Conservation (phyloP, 1,140 invertebrate genomes). For the Bombus fervidus region DNA sequence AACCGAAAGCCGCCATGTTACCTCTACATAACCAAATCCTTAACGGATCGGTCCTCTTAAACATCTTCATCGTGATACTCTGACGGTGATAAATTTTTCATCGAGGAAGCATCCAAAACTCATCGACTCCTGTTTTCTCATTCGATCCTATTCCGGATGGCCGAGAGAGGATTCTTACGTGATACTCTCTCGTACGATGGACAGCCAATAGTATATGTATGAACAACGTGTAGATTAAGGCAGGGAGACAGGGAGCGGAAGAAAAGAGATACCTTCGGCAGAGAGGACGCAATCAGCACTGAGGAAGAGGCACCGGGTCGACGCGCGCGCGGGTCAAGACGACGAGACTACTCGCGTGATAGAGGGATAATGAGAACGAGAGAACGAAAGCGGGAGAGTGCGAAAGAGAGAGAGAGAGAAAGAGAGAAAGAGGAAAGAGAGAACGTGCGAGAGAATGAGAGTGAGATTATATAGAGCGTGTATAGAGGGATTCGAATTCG, state of each 20-base stretch:
- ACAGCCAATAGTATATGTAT: too few species aligned
- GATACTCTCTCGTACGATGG: too few species aligned
- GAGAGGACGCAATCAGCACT: too few species aligned
- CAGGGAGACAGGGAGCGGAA: constrained; percentile 14
- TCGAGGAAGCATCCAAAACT: background rate
- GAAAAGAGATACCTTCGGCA: background rate
- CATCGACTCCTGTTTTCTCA: constrained; percentile 24
- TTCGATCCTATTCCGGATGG: constrained; percentile 17
- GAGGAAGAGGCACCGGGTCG: background rate
- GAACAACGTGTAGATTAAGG: background rate
- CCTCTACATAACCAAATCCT: background rate
- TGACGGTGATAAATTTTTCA: too few species aligned
- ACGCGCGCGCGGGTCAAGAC: background rate
- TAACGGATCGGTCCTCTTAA: too few species aligned
- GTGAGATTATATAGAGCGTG: background rate
- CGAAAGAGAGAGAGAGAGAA: background rate
- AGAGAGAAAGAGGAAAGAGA: background rate
- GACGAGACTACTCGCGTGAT: background rate
- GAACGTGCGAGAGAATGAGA: constrained; percentile 28
- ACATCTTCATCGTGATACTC: too few species aligned
- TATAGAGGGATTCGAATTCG: constrained; percentile 14
- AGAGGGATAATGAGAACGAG: background rate
- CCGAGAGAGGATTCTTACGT: too few species aligned
- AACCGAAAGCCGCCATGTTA: background rate
- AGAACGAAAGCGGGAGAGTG: background rate